Conservation (phyloP, 2,113 vertebrate genomes). For the Nannospalax galili region DNA sequence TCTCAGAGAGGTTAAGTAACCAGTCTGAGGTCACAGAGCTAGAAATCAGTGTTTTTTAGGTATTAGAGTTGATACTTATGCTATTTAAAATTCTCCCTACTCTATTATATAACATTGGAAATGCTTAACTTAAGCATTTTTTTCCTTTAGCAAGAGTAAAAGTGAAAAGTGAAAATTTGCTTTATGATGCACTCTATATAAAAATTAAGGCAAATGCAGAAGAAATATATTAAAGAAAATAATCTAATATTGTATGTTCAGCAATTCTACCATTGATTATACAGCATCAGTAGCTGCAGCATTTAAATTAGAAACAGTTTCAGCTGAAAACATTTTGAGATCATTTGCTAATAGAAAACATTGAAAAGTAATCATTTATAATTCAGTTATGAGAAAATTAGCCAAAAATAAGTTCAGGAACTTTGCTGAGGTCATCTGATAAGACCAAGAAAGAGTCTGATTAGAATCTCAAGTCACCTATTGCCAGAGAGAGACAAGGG, state of each 20-base stretch:
- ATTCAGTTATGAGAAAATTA: slow-evolving; percentile 46
- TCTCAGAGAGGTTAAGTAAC: background rate
- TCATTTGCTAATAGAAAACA: slow-evolving; percentile 41
- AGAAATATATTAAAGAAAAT: slow-evolving; percentile 46
- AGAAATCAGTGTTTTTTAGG: background rate
- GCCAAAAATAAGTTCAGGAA: slow-evolving; percentile 46
- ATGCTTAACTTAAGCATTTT: slow-evolving; percentile 33
- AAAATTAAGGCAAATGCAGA: slow-evolving; percentile 45
- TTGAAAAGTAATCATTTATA: slow-evolving; percentile 53
- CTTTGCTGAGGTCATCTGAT: slow-evolving; percentile 10
- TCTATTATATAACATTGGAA: slow-evolving; percentile 36
- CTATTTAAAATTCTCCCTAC: slow-evolving; percentile 30
- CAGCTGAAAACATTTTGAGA: slow-evolving; percentile 28
- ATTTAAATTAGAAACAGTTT: slow-evolving; percentile 62
- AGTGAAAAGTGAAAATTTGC: background rate
- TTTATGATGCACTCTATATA: slow-evolving; percentile 27
- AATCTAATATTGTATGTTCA: background rate
- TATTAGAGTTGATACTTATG: background rate
- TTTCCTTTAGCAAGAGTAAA: slow-evolving; percentile 43
- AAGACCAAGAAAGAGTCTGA: background rate
- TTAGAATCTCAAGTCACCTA: background rate
- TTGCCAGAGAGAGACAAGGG: background rate
- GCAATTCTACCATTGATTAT: background rate
- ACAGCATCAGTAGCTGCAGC: background rate
- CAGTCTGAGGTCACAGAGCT: background rate